Evolutionary conservation across 2,888 invertebrate genomes (phyloP), one percentile per base, ranked within the genome.

Genomic region (Lasioglossum vierecki): DNA sequence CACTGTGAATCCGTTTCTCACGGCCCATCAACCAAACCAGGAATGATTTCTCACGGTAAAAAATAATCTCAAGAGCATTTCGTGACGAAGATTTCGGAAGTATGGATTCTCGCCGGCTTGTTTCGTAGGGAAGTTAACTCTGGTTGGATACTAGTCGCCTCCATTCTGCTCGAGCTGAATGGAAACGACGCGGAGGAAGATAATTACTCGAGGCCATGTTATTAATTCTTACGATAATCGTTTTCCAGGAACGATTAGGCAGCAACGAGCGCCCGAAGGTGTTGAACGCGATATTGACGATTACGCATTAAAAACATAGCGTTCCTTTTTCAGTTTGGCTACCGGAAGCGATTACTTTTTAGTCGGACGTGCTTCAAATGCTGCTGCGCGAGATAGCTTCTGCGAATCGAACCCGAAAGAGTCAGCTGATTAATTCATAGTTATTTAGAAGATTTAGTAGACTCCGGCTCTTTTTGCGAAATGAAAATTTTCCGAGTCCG

Each of bases 21-120:
- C 2, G 26, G 26, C 6, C 30, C 63, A 15, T 6, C 15, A 83
- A 76, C 11, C 68, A 83, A n/a, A 80, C 74, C 76, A 74, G 82
- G 73, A 83, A 85, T 83, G 74, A 46, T 88, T 88, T 89, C 88
- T 88, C 88, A 89, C 86, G 86, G 83, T 84, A 86, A 87, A 81
- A 80, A 80, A 81, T 80, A 83, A 15, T 30, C 63, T 5, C 63
- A 0, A 30, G 15, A 63, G 15, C 2, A 30, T 63, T 15, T 63
- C 30, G 63, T 53, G 82, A 74, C 57, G 85, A 46, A 80, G 78
- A 78, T 79, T 85, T 81, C 70, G 75, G 39, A 77, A 70, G 72
- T 49, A 60, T 77, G 80, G 53, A 80, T 80, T 66, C 49, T 70
- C 41, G 46, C 30, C 68, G 11, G 74, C 57, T 68, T 46, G 73